Conservation (phyloP, 2,888 invertebrate genomes). For the Chrysina gloriosa region DNA sequence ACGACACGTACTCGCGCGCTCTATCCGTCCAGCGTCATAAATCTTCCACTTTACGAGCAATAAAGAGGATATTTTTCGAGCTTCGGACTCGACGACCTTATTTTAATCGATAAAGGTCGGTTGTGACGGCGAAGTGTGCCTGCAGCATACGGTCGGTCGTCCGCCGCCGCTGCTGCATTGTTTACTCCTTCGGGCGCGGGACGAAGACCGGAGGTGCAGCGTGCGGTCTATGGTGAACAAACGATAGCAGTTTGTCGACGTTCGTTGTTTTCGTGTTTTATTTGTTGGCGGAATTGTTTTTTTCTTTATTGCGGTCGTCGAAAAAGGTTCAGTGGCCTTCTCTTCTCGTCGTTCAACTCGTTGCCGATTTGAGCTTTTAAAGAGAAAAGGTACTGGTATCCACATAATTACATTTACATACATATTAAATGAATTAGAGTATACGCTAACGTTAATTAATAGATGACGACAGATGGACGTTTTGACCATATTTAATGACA, state of each 20-base stretch:
- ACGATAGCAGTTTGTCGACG: conserved; percentile 21
- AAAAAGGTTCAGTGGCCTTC: background rate
- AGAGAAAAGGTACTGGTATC: background rate
- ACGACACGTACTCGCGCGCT: conserved; percentile 22
- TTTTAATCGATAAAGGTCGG: conserved; percentile 38
- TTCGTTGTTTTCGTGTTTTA: too few relatives aligned
- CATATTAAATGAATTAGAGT: too few relatives aligned
- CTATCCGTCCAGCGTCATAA: conserved; percentile 24
- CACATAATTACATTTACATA: background rate
- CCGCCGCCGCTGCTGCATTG: background rate
- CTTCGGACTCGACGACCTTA: conserved; percentile 29
- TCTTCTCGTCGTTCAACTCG: background rate
- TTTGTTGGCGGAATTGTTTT: conserved; percentile 12
- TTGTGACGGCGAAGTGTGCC: conserved; percentile 1
- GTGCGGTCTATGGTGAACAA: conserved; percentile 2
- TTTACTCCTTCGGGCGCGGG: conserved; percentile 9
- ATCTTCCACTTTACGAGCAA: conserved; percentile 35
- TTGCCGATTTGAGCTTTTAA: background rate
- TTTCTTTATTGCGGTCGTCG: background rate
- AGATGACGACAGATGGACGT: too few relatives aligned
- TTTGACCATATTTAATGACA: too few relatives aligned
- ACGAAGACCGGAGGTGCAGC: background rate
- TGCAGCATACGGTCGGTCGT: background rate
- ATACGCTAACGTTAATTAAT: too few relatives aligned
- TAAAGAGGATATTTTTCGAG: conserved; percentile 28